Evolutionary conservation across 2,113 vertebrate genomes (phyloP).

Genomic region (Synchiropus splendidus): DNA sequence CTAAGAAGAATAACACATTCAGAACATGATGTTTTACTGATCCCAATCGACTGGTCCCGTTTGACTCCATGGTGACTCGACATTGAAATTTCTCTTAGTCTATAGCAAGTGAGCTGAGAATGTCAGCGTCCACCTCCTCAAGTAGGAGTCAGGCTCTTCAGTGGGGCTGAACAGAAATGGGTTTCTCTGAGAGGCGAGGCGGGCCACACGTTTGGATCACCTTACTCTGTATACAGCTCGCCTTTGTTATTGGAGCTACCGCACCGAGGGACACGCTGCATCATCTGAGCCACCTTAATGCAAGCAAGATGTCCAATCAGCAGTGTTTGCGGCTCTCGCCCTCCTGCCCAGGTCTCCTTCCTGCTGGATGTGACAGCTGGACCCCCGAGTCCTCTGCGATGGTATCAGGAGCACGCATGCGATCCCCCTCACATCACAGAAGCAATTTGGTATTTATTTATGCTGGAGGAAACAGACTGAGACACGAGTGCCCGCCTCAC

Average conservation of each 20-base stretch:
- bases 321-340: constrained; percentile 32
- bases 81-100: too few relatives aligned
- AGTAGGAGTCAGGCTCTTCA: constrained; percentile 34
- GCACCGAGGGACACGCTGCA: constrained; percentile 52
- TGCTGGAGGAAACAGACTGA: constrained; percentile 3
- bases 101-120: too few relatives aligned
- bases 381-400: constrained; percentile 25
- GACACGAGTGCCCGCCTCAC: constrained; percentile 21
- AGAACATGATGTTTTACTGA: too few relatives aligned
- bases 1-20: too few relatives aligned
- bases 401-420: constrained; percentile 27
- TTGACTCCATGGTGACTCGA: too few relatives aligned
- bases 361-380: constrained; percentile 19
- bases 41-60: too few relatives aligned
- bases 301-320: constrained; percentile 66
- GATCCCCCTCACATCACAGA: constrained; percentile 7
- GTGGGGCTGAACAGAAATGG: constrained; percentile 40
- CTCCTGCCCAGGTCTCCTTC: constrained; percentile 28
- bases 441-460: constrained; percentile 11
- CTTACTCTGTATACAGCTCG: constrained; percentile 43
- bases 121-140: too few relatives aligned
- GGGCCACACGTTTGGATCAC: constrained; percentile 37
- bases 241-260: constrained; percentile 60
- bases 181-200: constrained; percentile 45
- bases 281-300: constrained; percentile 58